Percentiles rank a stretch among this genome's conserved stretches.
phyloP scores from a whole-genome alignment of 2,113 vertebrate species.

The Physeter macrocephalus region DNA sequence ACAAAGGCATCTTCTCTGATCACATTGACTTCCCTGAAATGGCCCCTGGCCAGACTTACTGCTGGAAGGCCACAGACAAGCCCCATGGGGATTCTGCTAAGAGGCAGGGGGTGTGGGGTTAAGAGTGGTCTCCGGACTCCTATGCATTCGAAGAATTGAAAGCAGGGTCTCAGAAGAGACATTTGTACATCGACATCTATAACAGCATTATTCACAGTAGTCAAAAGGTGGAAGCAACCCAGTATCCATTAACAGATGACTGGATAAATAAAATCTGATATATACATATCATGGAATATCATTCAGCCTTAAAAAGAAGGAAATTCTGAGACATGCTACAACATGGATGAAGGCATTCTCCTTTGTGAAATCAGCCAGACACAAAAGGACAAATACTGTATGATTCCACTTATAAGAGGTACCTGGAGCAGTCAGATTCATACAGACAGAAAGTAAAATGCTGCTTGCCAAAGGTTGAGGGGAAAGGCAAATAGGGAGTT shows the following conservation, averaged over 20 bases:
- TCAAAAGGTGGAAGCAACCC: not conserved
- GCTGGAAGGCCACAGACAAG: not conserved
- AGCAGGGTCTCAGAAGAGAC: not conserved
- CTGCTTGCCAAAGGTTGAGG: no score
- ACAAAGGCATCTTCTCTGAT: not conserved
- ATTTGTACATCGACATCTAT: not conserved
- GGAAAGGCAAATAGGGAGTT: not conserved
- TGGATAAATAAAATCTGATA: not conserved
- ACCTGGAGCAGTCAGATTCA: not conserved
- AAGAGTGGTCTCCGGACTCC: not conserved
- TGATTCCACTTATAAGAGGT: not conserved
- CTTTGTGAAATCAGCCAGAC: not conserved
- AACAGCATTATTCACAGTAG: not conserved
- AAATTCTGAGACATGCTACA: not conserved
- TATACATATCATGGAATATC: accelerated
- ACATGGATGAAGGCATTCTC: not conserved
- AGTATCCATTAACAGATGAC: not conserved
- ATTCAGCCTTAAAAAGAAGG: not conserved
- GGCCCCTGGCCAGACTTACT: accelerated
- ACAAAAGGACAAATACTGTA: not conserved
- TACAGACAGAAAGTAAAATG: not conserved
- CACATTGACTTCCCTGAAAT: accelerated
- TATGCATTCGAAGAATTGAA: not conserved
- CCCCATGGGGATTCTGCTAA: not conserved
- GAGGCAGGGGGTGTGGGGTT: not conserved